Evolutionary conservation across 1,140 invertebrate species (phyloP).

Genomic region (Drosophila watanabei): DNA sequence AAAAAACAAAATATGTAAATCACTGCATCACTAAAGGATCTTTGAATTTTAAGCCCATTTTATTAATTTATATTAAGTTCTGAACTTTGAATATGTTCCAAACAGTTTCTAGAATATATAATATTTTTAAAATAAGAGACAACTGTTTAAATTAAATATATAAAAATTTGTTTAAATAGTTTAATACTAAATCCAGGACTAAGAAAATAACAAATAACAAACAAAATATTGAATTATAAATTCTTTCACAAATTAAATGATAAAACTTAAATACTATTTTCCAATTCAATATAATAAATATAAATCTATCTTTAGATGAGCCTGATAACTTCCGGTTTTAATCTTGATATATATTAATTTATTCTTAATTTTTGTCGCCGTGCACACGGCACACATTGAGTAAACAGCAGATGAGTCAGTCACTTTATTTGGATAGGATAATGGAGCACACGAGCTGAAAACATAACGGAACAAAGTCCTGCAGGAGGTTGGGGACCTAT

Average conservation of each 20-base stretch:
- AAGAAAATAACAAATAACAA: no score
- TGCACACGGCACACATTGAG: slow-evolving; percentile 17
- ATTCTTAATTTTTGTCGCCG: background rate
- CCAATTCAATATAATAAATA: background rate
- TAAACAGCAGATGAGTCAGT: slow-evolving; percentile 39
- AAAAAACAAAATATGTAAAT: background rate
- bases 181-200: background rate
- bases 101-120: background rate
- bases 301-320: no score
- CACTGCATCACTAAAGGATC: background rate
- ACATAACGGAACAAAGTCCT: slow-evolving; percentile 28
- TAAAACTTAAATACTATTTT: background rate
- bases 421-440: slow-evolving; percentile 62
- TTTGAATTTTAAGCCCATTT: background rate
- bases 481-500: slow-evolving; percentile 21
- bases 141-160: background rate
- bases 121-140: background rate
- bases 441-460: slow-evolving; percentile 57
- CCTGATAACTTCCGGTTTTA: no score
- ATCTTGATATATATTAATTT: background rate
- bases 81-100: background rate
- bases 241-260: no score
- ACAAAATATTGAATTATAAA: no score
- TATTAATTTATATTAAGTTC: background rate
- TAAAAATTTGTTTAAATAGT: background rate